These are phyloP conservation scores for Kryptolebias marmoratus DNA, from an alignment of 2,113 vertebrate species.

Conservation along the genomic window DNA sequence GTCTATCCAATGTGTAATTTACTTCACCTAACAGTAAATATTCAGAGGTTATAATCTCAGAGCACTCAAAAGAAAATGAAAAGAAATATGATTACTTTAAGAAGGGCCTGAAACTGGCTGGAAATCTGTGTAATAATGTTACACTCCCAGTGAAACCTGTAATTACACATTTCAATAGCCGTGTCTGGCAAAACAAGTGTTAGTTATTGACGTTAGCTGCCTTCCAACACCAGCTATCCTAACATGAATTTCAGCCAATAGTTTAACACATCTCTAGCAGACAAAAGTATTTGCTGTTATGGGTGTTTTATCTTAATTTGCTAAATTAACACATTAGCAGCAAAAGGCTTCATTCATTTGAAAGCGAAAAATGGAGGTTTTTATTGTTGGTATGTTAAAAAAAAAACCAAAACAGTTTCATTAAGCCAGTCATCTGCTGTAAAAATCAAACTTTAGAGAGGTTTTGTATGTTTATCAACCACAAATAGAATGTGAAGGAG, in stretches of 20 bases:
- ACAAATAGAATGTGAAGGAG: too few species aligned
- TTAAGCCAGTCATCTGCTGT: neutral
- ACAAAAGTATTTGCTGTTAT: conserved; percentile 33
- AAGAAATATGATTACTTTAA: neutral
- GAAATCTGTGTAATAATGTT: conserved; percentile 7
- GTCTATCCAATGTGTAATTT: neutral
- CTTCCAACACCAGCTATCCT: conserved; percentile 12
- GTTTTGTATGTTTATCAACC: neutral
- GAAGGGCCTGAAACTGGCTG: conserved; percentile 10
- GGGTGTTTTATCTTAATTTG: conserved; percentile 10
- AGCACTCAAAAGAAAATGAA: neutral
- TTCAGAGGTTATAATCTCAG: neutral
- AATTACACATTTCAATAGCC: conserved; percentile 32
- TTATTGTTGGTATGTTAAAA: neutral
- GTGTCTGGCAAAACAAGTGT: conserved; percentile 8
- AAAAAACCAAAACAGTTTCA: too few species aligned
- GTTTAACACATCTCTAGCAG: conserved; percentile 37
- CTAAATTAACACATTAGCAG: conserved; percentile 50
- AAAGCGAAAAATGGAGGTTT: conserved; percentile 10
- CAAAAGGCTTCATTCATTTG: conserved; percentile 35
- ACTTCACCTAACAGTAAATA: neutral
- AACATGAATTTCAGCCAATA: conserved; percentile 24
- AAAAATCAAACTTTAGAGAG: neutral
- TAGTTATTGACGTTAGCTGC: neutral
- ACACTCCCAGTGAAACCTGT: conserved; percentile 27